Percentiles rank a stretch among this genome's conserved stretches.
Conservation (phyloP, 2,797 vertebrate species). For the Falco concolor region DNA sequence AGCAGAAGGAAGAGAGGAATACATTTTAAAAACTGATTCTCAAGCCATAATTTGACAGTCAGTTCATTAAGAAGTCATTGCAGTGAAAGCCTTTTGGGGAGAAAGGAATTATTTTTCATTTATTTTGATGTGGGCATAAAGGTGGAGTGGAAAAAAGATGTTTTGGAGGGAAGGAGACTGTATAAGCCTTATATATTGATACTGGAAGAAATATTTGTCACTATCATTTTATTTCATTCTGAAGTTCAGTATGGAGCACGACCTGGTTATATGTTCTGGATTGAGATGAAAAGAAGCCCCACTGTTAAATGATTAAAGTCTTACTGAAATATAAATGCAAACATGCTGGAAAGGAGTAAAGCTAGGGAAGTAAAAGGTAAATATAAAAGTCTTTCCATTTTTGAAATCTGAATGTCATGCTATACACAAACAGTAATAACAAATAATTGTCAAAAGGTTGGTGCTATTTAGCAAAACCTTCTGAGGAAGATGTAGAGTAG, state of each 20-base stretch:
- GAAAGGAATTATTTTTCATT: neutral
- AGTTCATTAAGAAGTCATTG: neutral
- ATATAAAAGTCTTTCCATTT: neutral
- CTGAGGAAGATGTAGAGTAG: neutral
- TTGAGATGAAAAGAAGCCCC: neutral
- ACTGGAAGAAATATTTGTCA: neutral
- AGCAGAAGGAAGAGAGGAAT: neutral
- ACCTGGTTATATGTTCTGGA: neutral
- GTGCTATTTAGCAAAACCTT: neutral
- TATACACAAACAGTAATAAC: neutral
- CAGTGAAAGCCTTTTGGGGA: neutral
- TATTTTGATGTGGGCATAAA: neutral
- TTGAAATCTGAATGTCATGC: neutral
- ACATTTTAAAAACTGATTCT: neutral
- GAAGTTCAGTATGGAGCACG: neutral
- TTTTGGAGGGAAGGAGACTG: neutral
- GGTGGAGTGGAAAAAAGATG: neutral
- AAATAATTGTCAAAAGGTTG: neutral
- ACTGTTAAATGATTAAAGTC: neutral
- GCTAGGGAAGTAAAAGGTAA: neutral
- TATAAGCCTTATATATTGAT: neutral
- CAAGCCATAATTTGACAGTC: neutral
- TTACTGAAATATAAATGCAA: neutral
- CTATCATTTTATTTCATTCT: neutral
- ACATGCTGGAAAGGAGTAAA: neutral